Base-by-base conservation (phyloP, 2,888 invertebrate genomes). In the Volucella inflata region DNA sequence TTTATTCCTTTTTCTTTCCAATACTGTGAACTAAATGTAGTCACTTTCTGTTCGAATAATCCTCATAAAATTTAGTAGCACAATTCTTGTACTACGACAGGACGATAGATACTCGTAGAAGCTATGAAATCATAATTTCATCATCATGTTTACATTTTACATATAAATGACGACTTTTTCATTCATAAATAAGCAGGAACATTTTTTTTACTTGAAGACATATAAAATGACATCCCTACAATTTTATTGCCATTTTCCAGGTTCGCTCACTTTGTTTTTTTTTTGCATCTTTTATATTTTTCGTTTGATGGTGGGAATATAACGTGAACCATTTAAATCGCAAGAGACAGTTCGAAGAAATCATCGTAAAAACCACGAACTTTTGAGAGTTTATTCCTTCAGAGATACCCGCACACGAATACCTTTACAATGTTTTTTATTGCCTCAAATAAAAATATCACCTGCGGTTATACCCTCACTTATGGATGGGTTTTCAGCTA, bases 121-220 rank as follows among this genome's bases (percentile, higher is more conserved):
- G 51, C n/a, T 55, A 77, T 55, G 68, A 78, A 74, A 67, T 67
- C 79, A 72, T 74, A 74, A 72, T 74, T 79, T 79, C 67, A 60
- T 72, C 79, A 74, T 71, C 65, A 74, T 79, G 65, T 71, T 72
- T 67, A 62, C 72, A 74, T 67, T 79, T 78, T 70, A 53, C 77
- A 64, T 70, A 70, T 70, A 79, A 74, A 79, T 60, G 60, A 60
- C 53, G 67, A 60, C 44, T 65, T 65, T 65, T 68, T 50, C 57
- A 72, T 79, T 79, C 67, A 60, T 79, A 72, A 72, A 72, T 67
- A 72, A 70, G 40, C 9, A 64, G 12, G 42, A 44, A 16, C 42
- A 42, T 21, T 6, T 30, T 30, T 30, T 30, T 30, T 6, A 6
- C 11, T 21, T 30, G 62, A 38, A 44, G 36, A 67, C 51, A 67